Conservation (phyloP, 2,113 vertebrate species). For the Podiceps cristatus region DNA sequence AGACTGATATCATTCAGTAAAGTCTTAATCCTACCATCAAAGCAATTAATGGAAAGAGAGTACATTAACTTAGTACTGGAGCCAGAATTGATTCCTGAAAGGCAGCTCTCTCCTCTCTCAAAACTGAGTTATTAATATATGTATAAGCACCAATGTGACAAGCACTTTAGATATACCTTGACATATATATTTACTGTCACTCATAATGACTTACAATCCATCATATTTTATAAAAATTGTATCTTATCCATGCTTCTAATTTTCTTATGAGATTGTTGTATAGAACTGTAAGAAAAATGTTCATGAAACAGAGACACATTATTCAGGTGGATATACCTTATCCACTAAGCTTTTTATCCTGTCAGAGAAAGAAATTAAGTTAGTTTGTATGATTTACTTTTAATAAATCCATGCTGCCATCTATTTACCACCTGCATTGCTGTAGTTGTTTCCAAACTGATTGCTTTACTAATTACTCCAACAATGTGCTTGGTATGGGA, state of each 20-base stretch:
- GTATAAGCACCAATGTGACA: not conserved
- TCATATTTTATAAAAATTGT: constrained; percentile 4
- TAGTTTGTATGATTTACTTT: constrained; percentile 36
- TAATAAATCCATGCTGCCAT: constrained; percentile 46
- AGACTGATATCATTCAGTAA: constrained; percentile 24
- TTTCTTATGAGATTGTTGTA: not conserved
- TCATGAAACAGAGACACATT: not conserved
- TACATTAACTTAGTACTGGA: not conserved
- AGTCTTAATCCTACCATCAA: constrained; percentile 29
- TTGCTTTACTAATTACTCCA: not conserved
- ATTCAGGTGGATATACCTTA: constrained; percentile 42
- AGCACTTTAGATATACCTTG: not conserved
- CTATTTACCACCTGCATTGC: constrained; percentile 27
- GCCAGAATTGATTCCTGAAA: constrained; percentile 17
- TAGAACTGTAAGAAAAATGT: not conserved
- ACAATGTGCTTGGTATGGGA: not conserved
- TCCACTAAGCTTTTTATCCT: constrained; percentile 48
- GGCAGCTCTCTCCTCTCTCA: not conserved
- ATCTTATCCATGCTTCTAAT: not conserved
- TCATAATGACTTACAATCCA: not conserved
- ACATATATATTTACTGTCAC: constrained; percentile 18
- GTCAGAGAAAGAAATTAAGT: constrained; percentile 52
- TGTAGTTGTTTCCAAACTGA: not conserved
- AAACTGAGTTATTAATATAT: not conserved
- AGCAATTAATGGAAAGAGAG: constrained; percentile 54